Evolutionary conservation across 2,888 invertebrate genomes (phyloP).

Genomic region (Anodontia alba): DNA sequence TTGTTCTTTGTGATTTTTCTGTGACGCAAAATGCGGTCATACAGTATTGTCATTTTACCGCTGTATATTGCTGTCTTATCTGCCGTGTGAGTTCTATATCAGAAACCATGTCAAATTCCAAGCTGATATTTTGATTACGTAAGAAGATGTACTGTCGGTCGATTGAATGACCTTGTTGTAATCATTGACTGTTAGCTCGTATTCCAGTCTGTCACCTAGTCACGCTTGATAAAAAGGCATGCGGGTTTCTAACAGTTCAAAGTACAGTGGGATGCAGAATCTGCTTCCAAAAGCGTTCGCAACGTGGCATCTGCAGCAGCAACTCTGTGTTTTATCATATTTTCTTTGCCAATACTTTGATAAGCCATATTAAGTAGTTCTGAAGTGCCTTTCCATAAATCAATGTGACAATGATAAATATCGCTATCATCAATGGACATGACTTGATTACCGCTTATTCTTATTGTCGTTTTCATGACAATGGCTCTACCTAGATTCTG

Average conservation of each 20-base stretch:
- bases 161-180: conserved; percentile 41
- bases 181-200: conserved; percentile 46
- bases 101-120: conserved; percentile 1
- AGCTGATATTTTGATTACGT: conserved; percentile 33
- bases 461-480: conserved; percentile 54
- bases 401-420: conserved; percentile 48
- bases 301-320: conserved; percentile 34
- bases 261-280: conserved; percentile 50
- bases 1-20: conserved; percentile 47
- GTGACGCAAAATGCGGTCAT: too few species aligned
- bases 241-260: not conserved
- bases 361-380: conserved; percentile 38
- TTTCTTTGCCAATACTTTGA: conserved; percentile 52
- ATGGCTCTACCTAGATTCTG: conserved; percentile 57
- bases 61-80: conserved; percentile 13
- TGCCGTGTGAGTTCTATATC: not conserved
- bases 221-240: conserved; percentile 48
- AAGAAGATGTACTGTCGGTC: conserved; percentile 35
- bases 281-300: conserved; percentile 51
- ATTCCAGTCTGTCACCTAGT: conserved; percentile 49
- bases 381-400: conserved; percentile 17
- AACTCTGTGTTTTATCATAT: conserved; percentile 48
- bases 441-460: conserved; percentile 52
- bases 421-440: conserved; percentile 30
- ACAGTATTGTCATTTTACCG: conserved; percentile 42